phyloP scores from a whole-genome alignment of 2,888 invertebrate genomes.

The Chironomus tentans region DNA sequence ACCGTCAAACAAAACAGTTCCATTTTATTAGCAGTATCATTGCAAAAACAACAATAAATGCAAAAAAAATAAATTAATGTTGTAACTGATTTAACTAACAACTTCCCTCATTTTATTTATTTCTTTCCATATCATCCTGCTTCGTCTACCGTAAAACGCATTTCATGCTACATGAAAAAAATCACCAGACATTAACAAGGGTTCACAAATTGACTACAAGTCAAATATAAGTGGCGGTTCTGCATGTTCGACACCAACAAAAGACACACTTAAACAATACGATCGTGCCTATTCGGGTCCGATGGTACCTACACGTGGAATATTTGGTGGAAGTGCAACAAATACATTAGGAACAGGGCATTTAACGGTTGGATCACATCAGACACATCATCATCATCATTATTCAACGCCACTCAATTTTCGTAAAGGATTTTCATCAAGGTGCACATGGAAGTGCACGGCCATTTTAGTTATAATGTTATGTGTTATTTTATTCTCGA shows the following conservation, averaged over 20 bases:
- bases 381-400: constrained; percentile 58
- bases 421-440: constrained; percentile 73
- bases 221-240: constrained; percentile 55
- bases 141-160: too few species aligned
- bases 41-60: too few species aligned
- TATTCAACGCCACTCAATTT: constrained; percentile 78
- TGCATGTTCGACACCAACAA: constrained; percentile 80
- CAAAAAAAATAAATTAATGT: too few species aligned
- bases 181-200: constrained; percentile 79
- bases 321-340: constrained; percentile 37
- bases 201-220: constrained; percentile 81
- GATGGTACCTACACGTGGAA: constrained; percentile 66
- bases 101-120: too few species aligned
- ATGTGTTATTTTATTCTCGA: constrained; percentile 70
- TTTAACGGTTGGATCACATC: constrained; percentile 46
- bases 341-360: not conserved
- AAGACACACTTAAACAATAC: constrained; percentile 52
- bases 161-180: too few species aligned
- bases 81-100: too few species aligned
- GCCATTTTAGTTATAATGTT: constrained; percentile 81
- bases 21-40: too few species aligned
- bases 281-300: constrained; percentile 61
- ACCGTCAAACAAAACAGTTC: too few species aligned
- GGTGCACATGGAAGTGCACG: constrained; percentile 88
- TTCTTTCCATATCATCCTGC: too few species aligned